Evolutionary conservation across 30 jellyfish, hydroid and myxozoan species (phyloP), one percentile per base, ranked within the genome.

Genomic region (Chrysaora quinquecirrha): DNA sequence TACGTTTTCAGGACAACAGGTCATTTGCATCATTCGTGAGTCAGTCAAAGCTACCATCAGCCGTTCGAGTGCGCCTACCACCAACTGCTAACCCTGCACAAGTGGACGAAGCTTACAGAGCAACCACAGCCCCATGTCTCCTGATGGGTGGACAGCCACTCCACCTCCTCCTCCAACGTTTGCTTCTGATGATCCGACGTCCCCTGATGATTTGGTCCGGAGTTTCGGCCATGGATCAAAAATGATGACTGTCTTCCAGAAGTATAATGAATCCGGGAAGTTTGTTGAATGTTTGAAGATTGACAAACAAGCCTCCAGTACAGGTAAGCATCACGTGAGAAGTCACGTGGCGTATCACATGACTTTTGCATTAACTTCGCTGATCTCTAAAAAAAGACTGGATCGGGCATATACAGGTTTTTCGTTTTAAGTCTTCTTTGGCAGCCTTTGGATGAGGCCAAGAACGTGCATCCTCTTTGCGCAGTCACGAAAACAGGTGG

Each of bases 11-110:
- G 92, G 92, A 82, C 48, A 30, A 31, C 48, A 82, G 68, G 92
- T 82, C 92, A 49, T 82, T 82, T 47, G 92, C 92, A 1, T 82
- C 92, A 19, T 82, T 82, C 80, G 61, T 82, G 79, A 82, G 92
- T 67, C 85, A 82, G 38, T 82, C 92, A 22, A 82, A 82, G 46
- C 50, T 82, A 16, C 92, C 92, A 7, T 82, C 92, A 25, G 92
- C 92, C 12, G 80, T 82, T 23, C 78, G 92, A 1, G 92, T 82
- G 12, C 85, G 92, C 56, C 67, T 82, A 12, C 85, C 85, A 30
- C 52, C 85, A 3, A 54, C 76, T 9, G 62, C 30, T 10, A 75
- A 82, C 24, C 92, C 92, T 14, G 80, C 85, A 34, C 64, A 66
- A 25, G 64, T 82, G 16, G 85, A 82, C 35, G 85, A 82, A 71